Conservation (phyloP, 2,888 invertebrate genomes). For the Pharmacophagus antenor region DNA sequence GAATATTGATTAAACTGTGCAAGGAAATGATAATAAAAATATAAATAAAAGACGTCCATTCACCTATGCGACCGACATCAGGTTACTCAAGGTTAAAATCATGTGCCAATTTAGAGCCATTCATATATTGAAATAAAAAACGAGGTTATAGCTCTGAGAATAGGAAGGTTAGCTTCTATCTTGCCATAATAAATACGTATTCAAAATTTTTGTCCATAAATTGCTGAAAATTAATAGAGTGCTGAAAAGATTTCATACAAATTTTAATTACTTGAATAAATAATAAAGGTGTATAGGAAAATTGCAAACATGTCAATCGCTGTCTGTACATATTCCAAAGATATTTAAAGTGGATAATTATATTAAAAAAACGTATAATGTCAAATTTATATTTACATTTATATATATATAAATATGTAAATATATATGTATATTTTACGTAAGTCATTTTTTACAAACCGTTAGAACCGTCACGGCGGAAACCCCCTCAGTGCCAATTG, state of each 20-base stretch:
- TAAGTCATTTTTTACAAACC: too few species aligned
- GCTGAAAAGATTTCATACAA: background rate
- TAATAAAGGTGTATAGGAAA: too few species aligned
- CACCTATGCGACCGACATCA: conserved; percentile 33
- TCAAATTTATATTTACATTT: too few species aligned
- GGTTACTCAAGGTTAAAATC: conserved; percentile 35
- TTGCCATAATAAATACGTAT: background rate
- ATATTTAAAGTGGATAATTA: too few species aligned
- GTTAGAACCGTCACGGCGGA: too few species aligned
- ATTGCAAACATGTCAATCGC: too few species aligned
- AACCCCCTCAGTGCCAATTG: too few species aligned
- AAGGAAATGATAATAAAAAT: conserved; percentile 24
- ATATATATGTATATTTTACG: too few species aligned
- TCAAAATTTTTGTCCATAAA: background rate
- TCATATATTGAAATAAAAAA: conserved; percentile 28
- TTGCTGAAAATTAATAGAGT: background rate
- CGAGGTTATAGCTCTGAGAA: conserved; percentile 14
- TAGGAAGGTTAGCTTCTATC: conserved; percentile 18
- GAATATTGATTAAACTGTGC: conserved; percentile 1
- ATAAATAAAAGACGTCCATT: conserved; percentile 32
- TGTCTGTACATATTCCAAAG: too few species aligned
- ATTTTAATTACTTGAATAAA: too few species aligned
- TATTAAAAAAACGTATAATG: too few species aligned
- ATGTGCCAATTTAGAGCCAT: conserved; percentile 27
- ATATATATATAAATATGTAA: too few species aligned